Percentiles rank a stretch among this genome's conserved stretches.
Conservation (phyloP, 2,888 invertebrate species). For the Eulithis prunata region DNA sequence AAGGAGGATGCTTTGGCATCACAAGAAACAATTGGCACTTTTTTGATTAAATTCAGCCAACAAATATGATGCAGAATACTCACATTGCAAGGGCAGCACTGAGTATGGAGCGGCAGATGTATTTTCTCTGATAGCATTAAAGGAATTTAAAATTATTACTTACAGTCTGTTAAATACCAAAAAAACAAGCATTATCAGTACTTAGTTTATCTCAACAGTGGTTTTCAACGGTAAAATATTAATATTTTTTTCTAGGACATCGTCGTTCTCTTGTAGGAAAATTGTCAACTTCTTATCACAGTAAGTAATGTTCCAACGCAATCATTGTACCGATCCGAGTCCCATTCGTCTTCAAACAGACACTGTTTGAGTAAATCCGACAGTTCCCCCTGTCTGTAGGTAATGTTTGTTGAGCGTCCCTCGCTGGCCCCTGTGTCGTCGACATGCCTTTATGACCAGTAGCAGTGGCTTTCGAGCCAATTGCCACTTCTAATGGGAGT, state of each 20-base stretch:
- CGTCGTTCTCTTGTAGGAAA: too few species aligned
- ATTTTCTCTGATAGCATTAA: too few species aligned
- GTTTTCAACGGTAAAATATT: too few species aligned
- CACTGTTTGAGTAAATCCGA: slow-evolving; percentile 5
- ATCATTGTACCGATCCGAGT: slow-evolving; percentile 1
- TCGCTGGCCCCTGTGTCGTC: slow-evolving; percentile 15
- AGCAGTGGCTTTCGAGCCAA: slow-evolving; percentile 2
- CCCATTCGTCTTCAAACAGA: slow-evolving; percentile 3
- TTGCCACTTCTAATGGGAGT: slow-evolving; percentile 15
- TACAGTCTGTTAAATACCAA: too few species aligned
- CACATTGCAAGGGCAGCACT: too few species aligned
- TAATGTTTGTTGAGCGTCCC: slow-evolving; percentile 19
- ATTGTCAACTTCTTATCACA: neutral
- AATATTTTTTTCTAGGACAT: too few species aligned
- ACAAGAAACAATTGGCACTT: neutral
- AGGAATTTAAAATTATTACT: too few species aligned
- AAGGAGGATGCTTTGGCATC: neutral
- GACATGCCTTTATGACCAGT: slow-evolving; percentile 3
- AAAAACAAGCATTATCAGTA: too few species aligned
- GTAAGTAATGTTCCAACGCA: neutral
- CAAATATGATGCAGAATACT: too few species aligned
- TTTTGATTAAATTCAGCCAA: too few species aligned
- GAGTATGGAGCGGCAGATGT: too few species aligned
- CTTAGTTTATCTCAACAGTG: too few species aligned
- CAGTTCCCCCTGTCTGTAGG: slow-evolving; percentile 11